Percentiles rank a stretch among this genome's conserved stretches.
phyloP scores from a whole-genome alignment of 2,888 invertebrate genomes.

The Drosophila kanekoi region DNA sequence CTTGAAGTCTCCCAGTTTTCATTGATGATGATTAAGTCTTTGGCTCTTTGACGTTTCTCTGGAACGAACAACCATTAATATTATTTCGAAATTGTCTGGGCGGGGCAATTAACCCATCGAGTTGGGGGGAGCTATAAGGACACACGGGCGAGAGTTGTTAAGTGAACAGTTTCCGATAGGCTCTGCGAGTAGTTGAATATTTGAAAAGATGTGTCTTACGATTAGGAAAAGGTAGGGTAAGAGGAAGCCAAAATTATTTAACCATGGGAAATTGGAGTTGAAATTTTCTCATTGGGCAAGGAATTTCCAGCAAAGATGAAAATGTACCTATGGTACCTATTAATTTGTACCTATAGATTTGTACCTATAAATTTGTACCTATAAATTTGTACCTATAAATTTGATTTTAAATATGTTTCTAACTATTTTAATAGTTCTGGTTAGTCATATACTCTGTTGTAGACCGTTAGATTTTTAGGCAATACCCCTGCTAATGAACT shows the following conservation, averaged over 20 bases:
- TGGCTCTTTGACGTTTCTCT: conserved; percentile 46
- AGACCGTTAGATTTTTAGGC: no score
- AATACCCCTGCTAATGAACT: no score
- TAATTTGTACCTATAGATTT: no score
- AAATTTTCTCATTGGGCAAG: not conserved
- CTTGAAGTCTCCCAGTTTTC: conserved; percentile 6
- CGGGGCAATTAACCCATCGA: conserved; percentile 52
- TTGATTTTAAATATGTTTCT: no score
- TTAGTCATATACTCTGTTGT: no score
- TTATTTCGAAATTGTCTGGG: conserved; percentile 38
- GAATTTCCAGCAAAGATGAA: no score
- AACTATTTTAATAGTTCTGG: no score
- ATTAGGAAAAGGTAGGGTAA: not conserved
- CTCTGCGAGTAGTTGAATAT: not conserved
- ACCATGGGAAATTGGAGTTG: not conserved
- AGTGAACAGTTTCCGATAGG: not conserved
- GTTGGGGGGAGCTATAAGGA: not conserved
- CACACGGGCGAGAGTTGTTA: not conserved
- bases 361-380: no score
- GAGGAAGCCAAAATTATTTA: not conserved
- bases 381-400: no score
- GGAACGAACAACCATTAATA: conserved; percentile 47
- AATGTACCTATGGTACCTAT: no score
- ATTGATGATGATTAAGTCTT: conserved; percentile 33
- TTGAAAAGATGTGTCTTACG: not conserved